A percentile compares a stretch with the other conserved stretches of the same genome.
Evolutionary conservation across 2,888 invertebrate genomes (phyloP).

Genomic region (Trissolcus brochymenae): DNA sequence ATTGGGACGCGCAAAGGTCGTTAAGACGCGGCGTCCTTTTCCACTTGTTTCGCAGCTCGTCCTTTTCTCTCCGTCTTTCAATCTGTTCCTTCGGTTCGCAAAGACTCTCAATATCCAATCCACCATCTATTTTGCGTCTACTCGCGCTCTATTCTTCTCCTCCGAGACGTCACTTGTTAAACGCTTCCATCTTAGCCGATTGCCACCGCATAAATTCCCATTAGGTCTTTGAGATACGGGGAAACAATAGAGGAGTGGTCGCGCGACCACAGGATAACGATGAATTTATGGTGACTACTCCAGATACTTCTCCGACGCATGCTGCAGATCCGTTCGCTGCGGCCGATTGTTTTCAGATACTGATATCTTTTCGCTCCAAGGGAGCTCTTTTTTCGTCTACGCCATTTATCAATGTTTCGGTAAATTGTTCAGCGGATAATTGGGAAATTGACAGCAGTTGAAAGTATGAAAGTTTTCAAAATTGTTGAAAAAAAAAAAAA

Average conservation of each 20-base stretch:
- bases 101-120: conserved; percentile 33
- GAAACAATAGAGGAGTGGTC: conserved; percentile 64
- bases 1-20: conserved; percentile 64
- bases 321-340: conserved; percentile 32
- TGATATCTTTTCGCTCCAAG: conserved; percentile 34
- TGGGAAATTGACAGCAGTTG: conserved; percentile 25
- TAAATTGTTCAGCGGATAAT: conserved; percentile 26
- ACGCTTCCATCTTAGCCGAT: conserved; percentile 63
- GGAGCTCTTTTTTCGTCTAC: neutral
- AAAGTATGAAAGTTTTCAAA: too few species aligned
- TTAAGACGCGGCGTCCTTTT: conserved; percentile 60
- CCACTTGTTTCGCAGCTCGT: conserved; percentile 12
- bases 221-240: conserved; percentile 58
- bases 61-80: neutral
- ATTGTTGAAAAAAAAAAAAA: too few species aligned
- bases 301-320: conserved; percentile 23
- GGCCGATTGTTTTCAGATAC: conserved; percentile 43
- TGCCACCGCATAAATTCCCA: conserved; percentile 65
- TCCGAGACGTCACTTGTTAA: conserved; percentile 61
- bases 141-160: conserved; percentile 53
- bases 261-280: conserved; percentile 57
- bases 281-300: conserved; percentile 50
- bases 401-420: conserved; percentile 39
- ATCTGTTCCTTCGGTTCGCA: conserved; percentile 11
- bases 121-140: conserved; percentile 43